phyloP scores from a whole-genome alignment of 1,140 invertebrate genomes.

The Gonioctena quinquepunctata region DNA sequence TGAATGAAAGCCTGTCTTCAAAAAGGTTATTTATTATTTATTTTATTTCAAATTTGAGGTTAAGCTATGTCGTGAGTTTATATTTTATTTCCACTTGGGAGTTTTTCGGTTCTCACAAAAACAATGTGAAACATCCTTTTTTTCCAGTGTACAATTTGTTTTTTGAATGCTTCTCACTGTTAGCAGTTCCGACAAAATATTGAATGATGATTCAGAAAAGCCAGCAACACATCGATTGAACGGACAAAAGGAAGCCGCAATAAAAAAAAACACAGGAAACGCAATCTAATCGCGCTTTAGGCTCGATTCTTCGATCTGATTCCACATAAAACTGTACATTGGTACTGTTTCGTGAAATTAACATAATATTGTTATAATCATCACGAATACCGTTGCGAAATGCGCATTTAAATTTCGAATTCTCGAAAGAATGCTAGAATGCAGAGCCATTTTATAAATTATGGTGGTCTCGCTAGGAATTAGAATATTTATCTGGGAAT shows the following conservation, averaged over 20 bases:
- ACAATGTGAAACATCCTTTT: too few species aligned
- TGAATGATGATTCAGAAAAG: too few species aligned
- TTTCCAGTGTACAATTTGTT: too few species aligned
- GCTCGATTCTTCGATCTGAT: neutral
- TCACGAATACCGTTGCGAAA: neutral
- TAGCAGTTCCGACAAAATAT: too few species aligned
- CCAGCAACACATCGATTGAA: neutral
- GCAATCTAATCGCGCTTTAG: neutral
- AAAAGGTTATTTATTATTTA: too few species aligned
- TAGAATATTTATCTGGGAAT: slow-evolving; percentile 4
- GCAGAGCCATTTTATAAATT: neutral
- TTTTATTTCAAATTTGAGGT: too few species aligned
- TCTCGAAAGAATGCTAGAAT: neutral
- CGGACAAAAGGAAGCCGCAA: neutral
- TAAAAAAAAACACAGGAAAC: neutral
- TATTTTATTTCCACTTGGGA: too few species aligned
- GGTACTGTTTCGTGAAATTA: neutral
- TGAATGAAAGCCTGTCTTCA: too few species aligned
- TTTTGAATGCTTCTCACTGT: too few species aligned
- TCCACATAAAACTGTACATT: neutral
- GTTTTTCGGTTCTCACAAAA: too few species aligned
- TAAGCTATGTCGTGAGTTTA: too few species aligned
- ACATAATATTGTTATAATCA: slow-evolving; percentile 3
- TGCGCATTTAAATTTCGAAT: neutral
- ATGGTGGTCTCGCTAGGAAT: neutral